Conservation (phyloP, 2,888 invertebrate genomes). For the Zaprionus bogoriensis region DNA sequence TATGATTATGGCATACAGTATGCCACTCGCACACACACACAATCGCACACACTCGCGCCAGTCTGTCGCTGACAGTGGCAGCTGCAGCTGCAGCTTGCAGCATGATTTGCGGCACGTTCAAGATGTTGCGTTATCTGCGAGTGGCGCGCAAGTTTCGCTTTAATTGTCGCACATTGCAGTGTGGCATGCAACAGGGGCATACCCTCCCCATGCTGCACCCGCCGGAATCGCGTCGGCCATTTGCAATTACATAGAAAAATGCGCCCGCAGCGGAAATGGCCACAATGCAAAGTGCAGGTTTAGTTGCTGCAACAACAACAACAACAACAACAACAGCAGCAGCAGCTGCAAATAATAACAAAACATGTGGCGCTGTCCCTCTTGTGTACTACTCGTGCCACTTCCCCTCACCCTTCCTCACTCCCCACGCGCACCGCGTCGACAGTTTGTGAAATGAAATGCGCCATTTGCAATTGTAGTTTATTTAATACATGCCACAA, state of each 20-base stretch:
- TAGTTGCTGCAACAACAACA: conserved; percentile 31
- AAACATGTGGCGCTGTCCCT: conserved; percentile 45
- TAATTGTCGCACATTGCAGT: conserved; percentile 71
- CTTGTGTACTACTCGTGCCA: conserved; percentile 2
- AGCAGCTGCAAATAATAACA: conserved; percentile 63
- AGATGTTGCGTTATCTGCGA: conserved; percentile 4
- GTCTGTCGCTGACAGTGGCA: conserved; percentile 19
- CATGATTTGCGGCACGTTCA: conserved; percentile 17
- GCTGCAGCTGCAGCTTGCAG: conserved; percentile 15
- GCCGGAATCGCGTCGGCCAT: conserved; percentile 38
- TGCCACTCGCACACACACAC: no score
- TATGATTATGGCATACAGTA: conserved; percentile 69
- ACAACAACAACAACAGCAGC: conserved; percentile 27
- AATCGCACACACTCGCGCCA: not conserved
- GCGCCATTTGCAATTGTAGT: conserved; percentile 77
- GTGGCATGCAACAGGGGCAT: conserved; percentile 39
- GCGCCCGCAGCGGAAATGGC: conserved; percentile 65
- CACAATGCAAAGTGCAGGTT: conserved; percentile 53
- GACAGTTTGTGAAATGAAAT: conserved; percentile 49
- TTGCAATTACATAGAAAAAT: conserved; percentile 73
- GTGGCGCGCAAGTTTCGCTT: conserved; percentile 53
- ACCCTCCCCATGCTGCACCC: conserved; percentile 11
- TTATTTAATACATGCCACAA: conserved; percentile 75
- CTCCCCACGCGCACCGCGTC: not conserved
- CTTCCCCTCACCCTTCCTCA: not conserved